Evolutionary conservation across 2,113 vertebrate genomes (phyloP).

Genomic region (Azemiops feae): DNA sequence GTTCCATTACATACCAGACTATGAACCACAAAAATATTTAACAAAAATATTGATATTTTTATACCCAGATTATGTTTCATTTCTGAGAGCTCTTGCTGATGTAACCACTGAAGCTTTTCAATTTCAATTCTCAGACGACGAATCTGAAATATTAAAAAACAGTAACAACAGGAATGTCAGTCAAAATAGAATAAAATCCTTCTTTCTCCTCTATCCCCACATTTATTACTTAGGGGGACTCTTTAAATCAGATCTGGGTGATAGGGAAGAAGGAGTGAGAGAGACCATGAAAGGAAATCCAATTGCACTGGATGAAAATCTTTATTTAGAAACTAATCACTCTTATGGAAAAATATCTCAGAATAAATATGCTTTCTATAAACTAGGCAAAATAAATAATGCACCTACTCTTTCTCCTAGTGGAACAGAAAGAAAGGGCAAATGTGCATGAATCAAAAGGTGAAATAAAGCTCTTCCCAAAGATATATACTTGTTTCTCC

Average conservation of each 20-base stretch:
- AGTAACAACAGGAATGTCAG: neutral
- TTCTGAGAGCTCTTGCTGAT: slow-evolving; percentile 94
- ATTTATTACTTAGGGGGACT: neutral
- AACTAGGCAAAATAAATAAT: neutral
- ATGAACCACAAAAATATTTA: neutral
- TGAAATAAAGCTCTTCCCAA: neutral
- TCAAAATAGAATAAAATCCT: neutral
- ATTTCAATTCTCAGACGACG: slow-evolving; percentile 95
- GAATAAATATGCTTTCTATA: neutral
- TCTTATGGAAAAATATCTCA: neutral
- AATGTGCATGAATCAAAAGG: neutral
- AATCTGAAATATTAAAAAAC: slow-evolving; percentile 74
- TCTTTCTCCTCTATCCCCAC: neutral
- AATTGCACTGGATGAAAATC: neutral
- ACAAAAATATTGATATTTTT: slow-evolving; percentile 23
- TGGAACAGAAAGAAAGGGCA: neutral
- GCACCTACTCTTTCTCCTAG: neutral
- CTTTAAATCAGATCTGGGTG: neutral
- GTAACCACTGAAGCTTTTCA: slow-evolving; percentile 95
- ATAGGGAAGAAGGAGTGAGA: neutral
- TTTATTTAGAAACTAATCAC: neutral
- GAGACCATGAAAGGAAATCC: neutral
- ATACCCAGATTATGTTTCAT: slow-evolving; percentile 98
- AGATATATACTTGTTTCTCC: neutral
- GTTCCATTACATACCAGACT: neutral